These are phyloP conservation scores for Tiaroga cobitis DNA, from an alignment of 2,797 vertebrate species.

Conservation along the genomic window DNA sequence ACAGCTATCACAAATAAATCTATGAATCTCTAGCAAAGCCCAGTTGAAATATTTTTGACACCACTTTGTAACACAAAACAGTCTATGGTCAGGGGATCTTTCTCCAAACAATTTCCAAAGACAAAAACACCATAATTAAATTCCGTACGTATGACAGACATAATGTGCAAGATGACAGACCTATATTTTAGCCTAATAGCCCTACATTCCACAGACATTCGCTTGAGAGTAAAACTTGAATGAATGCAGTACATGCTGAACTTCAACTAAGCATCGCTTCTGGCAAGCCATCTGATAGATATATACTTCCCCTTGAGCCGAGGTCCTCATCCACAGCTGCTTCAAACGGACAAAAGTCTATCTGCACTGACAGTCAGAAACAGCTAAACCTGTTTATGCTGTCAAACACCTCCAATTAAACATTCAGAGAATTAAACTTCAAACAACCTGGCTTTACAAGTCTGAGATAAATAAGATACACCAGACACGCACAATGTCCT, in stretches of 20 bases:
- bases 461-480: not conserved
- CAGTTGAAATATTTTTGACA: conserved; percentile 12
- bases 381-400: conserved; percentile 11
- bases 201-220: conserved; percentile 41
- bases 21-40: not conserved
- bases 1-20: not conserved
- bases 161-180: not conserved
- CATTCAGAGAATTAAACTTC: not conserved
- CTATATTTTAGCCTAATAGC: not conserved
- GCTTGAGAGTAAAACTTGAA: not conserved
- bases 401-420: conserved; percentile 3
- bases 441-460: not conserved
- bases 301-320: not conserved
- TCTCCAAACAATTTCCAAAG: not conserved
- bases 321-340: conserved; percentile 12
- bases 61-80: not conserved
- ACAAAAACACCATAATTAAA: conserved; percentile 22
- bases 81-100: conserved; percentile 16
- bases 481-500: not conserved
- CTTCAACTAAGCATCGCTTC: not conserved
- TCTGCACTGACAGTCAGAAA: not conserved
- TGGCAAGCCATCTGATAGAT: conserved; percentile 17
- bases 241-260: not conserved
- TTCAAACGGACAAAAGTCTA: not conserved
- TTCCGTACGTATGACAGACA: not conserved